Evolutionary conservation across 2,797 vertebrate genomes (phyloP).

Genomic region (Hozukius guyotensis): DNA sequence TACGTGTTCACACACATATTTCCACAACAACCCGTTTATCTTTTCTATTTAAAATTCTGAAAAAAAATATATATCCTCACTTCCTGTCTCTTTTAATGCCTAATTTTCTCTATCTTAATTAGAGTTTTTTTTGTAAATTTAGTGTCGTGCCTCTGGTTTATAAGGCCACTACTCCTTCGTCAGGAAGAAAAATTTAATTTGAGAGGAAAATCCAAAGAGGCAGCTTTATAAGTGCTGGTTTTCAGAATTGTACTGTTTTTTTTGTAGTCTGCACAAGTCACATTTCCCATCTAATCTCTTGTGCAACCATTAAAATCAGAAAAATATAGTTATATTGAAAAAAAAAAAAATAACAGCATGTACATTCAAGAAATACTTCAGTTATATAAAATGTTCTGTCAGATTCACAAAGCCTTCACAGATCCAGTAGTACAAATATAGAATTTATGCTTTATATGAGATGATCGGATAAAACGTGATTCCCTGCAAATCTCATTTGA

Average conservation of each 20-base stretch:
- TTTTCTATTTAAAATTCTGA: neutral
- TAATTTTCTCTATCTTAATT: neutral
- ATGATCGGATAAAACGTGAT: constrained; percentile 60
- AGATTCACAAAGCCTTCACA: constrained; percentile 66
- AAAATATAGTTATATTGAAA: constrained; percentile 32
- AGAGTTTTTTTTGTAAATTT: neutral
- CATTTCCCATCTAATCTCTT: constrained; percentile 23
- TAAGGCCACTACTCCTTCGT: constrained; percentile 60
- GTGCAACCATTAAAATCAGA: constrained; percentile 21
- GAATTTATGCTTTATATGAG: constrained; percentile 63
- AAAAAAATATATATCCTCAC: neutral
- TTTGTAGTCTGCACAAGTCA: constrained; percentile 25
- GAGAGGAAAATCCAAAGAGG: constrained; percentile 39
- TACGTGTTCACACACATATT: constrained; percentile 1
- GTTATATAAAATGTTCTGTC: constrained; percentile 58
- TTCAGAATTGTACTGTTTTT: constrained; percentile 32
- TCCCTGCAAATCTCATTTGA: constrained; percentile 68
- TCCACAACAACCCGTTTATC: constrained; percentile 1
- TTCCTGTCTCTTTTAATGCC: constrained; percentile 2
- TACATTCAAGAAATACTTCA: constrained; percentile 75
- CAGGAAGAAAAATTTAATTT: constrained; percentile 27
- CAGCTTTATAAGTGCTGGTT: constrained; percentile 66
- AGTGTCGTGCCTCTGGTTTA: constrained; percentile 5
- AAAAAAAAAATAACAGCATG: constrained; percentile 38
- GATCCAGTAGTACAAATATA: constrained; percentile 77